Conservation (phyloP, 64 coral and sea anemone genomes). For the Pocillopora damicornis region DNA sequence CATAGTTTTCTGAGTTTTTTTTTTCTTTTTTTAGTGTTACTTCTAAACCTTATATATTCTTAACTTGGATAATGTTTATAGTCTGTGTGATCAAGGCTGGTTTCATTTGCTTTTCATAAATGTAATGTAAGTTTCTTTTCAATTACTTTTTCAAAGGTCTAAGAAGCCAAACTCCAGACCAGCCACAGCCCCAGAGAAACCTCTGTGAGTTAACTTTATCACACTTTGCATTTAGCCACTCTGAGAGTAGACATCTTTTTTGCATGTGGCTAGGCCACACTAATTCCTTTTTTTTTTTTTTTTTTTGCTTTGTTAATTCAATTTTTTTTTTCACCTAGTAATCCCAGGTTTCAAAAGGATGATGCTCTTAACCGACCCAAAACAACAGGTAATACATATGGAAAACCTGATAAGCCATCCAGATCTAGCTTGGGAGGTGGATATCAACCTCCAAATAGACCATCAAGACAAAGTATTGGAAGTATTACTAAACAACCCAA, state of each 20-base stretch:
- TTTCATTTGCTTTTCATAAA: too few species aligned
- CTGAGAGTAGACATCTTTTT: too few species aligned
- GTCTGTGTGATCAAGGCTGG: too few species aligned
- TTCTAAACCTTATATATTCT: too few species aligned
- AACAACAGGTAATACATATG: background rate
- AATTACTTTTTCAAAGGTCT: background rate
- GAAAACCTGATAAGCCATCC: background rate
- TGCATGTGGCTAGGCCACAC: too few species aligned
- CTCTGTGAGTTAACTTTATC: background rate
- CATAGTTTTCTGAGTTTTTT: too few species aligned
- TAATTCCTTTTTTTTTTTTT: too few species aligned
- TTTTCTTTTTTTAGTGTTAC: too few species aligned
- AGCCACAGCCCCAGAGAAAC: constrained; percentile 24
- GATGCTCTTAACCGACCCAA: constrained; percentile 8
- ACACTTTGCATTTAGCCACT: too few species aligned
- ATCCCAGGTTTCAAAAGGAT: background rate
- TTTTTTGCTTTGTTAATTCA: too few species aligned
- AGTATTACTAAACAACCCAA: background rate
- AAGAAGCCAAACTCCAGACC: constrained; percentile 12
- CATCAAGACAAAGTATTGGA: constrained; percentile 15
- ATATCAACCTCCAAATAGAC: constrained; percentile 12
- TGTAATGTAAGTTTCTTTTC: background rate
- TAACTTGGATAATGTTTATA: too few species aligned
- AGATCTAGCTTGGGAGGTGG: constrained; percentile 7
- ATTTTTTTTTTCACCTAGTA: background rate